These are phyloP conservation scores for Pocillopora verrucosa DNA, from an alignment of 64 coral and sea anemone species.

Conservation along the genomic window DNA sequence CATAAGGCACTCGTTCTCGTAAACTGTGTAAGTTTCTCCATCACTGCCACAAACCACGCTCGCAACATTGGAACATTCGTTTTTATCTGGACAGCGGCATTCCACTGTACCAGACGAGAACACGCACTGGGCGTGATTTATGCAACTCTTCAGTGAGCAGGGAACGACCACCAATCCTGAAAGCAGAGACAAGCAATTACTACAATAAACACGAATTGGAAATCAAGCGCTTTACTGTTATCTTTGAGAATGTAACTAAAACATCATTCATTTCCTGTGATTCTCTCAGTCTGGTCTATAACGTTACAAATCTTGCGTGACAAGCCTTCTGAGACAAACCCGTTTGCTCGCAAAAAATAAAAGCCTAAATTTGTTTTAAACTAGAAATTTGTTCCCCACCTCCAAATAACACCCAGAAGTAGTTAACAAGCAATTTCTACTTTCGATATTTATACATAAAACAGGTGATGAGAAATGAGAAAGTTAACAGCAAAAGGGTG, in stretches of 20 bases:
- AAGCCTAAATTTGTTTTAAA: no score
- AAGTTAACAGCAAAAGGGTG: no score
- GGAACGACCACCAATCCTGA: slow-evolving; percentile 60
- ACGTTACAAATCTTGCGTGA: no score
- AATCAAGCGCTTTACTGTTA: background rate
- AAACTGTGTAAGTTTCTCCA: slow-evolving; percentile 34
- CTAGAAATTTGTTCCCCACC: no score
- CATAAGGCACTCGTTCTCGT: slow-evolving; percentile 40
- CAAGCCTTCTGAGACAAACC: no score
- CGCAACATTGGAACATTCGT: slow-evolving; percentile 40
- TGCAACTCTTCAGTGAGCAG: slow-evolving; percentile 71
- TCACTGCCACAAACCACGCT: slow-evolving; percentile 44
- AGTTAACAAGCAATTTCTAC: no score
- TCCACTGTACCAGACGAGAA: slow-evolving; percentile 60
- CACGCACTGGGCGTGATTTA: slow-evolving; percentile 54
- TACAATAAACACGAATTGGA: background rate
- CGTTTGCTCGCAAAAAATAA: no score
- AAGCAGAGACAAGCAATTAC: background rate
- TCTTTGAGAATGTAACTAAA: background rate
- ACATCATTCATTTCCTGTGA: no score
- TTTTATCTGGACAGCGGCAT: slow-evolving; percentile 78
- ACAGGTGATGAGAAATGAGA: no score
- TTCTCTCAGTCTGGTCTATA: no score
- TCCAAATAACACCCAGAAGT: no score
- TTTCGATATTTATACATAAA: no score